Conservation (phyloP, 1,140 invertebrate species). For the Galleria mellonella region DNA sequence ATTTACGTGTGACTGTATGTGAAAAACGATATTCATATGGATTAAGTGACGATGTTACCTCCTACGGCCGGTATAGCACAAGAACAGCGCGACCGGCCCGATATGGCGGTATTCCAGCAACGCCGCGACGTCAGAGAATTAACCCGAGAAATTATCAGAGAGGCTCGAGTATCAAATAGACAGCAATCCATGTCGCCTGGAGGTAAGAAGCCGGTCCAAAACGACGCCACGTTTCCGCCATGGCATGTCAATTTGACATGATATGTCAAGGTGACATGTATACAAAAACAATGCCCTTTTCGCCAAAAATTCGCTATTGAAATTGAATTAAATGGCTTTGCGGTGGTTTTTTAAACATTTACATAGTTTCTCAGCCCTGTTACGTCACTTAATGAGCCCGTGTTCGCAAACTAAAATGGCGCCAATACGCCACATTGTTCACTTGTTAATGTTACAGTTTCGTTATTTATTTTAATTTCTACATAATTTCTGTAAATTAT, state of each 20-base stretch:
- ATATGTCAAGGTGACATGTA: slow-evolving; percentile 70
- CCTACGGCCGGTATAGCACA: slow-evolving; percentile 64
- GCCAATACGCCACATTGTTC: slow-evolving; percentile 57
- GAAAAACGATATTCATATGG: slow-evolving; percentile 47
- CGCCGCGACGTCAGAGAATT: slow-evolving; percentile 64
- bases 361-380: slow-evolving; percentile 44
- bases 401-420: slow-evolving; percentile 70
- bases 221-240: slow-evolving; percentile 72
- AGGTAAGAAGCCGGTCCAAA: slow-evolving; percentile 63
- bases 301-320: slow-evolving; percentile 26
- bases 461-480: too few relatives aligned
- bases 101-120: slow-evolving; percentile 60
- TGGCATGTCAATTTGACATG: slow-evolving; percentile 66
- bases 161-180: slow-evolving; percentile 56
- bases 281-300: slow-evolving; percentile 57
- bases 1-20: slow-evolving; percentile 26
- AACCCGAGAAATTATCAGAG: slow-evolving; percentile 62
- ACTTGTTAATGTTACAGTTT: neutral
- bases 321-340: slow-evolving; percentile 17
- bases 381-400: slow-evolving; percentile 55
- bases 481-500: too few relatives aligned
- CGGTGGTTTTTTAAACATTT: slow-evolving; percentile 14
- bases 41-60: slow-evolving; percentile 69
- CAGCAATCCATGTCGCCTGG: slow-evolving; percentile 61
- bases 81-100: slow-evolving; percentile 57